These are phyloP conservation scores for Thecocarcelia acutangulata DNA, from an alignment of 2,888 invertebrate species.

Conservation along the genomic window DNA sequence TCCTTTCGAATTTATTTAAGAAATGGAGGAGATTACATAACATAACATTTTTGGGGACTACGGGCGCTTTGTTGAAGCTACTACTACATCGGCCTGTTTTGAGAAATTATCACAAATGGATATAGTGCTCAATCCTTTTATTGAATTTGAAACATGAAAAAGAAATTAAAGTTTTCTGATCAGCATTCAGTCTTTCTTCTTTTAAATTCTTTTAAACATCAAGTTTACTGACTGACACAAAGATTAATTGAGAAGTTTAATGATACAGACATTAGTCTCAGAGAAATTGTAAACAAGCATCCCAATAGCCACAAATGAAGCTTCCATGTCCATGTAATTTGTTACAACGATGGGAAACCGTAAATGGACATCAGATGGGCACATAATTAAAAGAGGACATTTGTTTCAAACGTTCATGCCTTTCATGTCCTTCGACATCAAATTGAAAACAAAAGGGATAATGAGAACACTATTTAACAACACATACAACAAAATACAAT, in stretches of 20 bases:
- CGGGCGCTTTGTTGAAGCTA: too few species aligned
- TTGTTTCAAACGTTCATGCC: slow-evolving; percentile 46
- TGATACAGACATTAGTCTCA: slow-evolving; percentile 70
- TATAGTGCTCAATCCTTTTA: too few species aligned
- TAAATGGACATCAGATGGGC: slow-evolving; percentile 71
- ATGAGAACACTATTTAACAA: slow-evolving; percentile 51
- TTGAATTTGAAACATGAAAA: too few species aligned
- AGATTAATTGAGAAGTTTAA: slow-evolving; percentile 71
- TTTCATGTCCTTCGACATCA: neutral
- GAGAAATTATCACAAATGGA: too few species aligned
- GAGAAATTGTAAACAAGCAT: slow-evolving; percentile 44
- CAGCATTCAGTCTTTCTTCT: too few species aligned
- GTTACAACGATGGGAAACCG: slow-evolving; percentile 65
- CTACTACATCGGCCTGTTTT: too few species aligned
- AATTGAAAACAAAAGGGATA: slow-evolving; percentile 58
- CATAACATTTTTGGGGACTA: too few species aligned
- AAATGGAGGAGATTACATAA: too few species aligned
- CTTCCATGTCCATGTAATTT: neutral
- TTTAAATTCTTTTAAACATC: too few species aligned
- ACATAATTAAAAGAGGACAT: slow-evolving; percentile 65
- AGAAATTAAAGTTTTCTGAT: too few species aligned
- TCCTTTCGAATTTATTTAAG: too few species aligned
- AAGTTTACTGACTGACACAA: neutral
- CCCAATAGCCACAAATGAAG: slow-evolving; percentile 33
- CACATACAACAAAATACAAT: too few species aligned